Percentiles rank a stretch among this genome's conserved stretches.
phyloP scores from a whole-genome alignment of 2,113 vertebrate genomes.

The Circaetus cinerascens region DNA sequence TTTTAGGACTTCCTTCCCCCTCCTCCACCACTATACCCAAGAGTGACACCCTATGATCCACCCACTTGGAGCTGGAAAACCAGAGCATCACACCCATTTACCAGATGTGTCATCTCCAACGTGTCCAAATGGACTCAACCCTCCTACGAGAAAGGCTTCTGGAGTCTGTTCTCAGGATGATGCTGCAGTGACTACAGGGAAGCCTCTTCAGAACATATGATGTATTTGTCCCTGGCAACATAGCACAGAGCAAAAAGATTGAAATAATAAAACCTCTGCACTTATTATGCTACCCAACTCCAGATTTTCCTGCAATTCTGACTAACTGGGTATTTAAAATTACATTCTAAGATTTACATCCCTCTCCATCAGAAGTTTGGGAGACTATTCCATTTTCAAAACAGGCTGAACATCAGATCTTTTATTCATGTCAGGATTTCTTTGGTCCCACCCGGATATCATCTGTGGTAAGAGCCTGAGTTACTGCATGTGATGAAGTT shows the following conservation, averaged over 20 bases:
- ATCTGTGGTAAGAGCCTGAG: not conserved
- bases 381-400: not conserved
- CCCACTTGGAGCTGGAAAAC: constrained; percentile 9
- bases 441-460: not conserved
- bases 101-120: not conserved
- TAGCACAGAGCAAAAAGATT: not conserved
- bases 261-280: not conserved
- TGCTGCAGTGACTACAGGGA: not conserved
- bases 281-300: not conserved
- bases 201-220: not conserved
- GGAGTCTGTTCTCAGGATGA: not conserved
- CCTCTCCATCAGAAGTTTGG: not conserved
- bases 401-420: not conserved
- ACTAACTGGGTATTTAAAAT: not conserved
- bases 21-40: not conserved
- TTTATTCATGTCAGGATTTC: not conserved
- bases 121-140: not conserved
- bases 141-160: not conserved
- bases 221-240: not conserved
- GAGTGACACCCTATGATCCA: constrained; percentile 2
- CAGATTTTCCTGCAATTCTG: not conserved
- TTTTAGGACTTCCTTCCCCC: not conserved
- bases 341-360: not conserved
- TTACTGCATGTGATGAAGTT: not conserved
- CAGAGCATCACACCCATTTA: constrained; percentile 6